Base-by-base conservation (phyloP, 2,797 vertebrate species). In the Rhinatrema bivittatum region DNA sequence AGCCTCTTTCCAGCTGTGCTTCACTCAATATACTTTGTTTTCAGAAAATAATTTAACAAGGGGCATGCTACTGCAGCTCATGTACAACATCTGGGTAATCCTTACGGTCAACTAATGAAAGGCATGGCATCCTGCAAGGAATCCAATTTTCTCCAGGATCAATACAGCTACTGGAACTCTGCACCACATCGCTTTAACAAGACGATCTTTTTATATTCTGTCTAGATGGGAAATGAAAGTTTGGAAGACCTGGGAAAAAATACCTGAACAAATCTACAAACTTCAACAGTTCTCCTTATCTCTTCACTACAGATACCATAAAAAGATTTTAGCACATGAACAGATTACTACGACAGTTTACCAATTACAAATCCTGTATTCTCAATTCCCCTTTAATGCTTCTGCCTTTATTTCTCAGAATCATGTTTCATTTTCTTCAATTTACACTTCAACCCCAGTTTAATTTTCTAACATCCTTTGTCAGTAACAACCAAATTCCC, bases 401-500 rank as follows among this genome's bases (percentile, higher is more conserved):
- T 36, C 24, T n/a, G 35, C 31, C 11, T 14, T 11, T 20, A 28
- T 26, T 19, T 29, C 30, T 12, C 18, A 14, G n/a, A n/a, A 19
- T 22, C 11, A 16, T 16, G 9, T 26, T 29, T 48, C 36, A 27
- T 36, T 36, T 49, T 32, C 25, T 26, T 20, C 29, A 28, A 39
- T 42, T 50, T 42, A 41, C 17, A 26, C 33, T 37, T 50, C n/a
- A n/a, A n/a, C n/a, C n/a, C n/a, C n/a, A n/a, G n/a, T n/a, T 37
- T 39, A 50, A 50, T 50, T 50, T 17, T 21, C 33, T 42, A 50
- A 50, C 50, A 50, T 50, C 29, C 24, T 32, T 39, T 42, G 23
- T 36, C 46, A 32, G n/a, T 15, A 15, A 38, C 23, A 42, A 46
- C 50, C 34, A 42, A 42, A 42, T 38, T 42, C 42, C 39, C 50